Evolutionary conservation across 2,888 invertebrate genomes (phyloP).

Genomic region (Saturnia pavonia): DNA sequence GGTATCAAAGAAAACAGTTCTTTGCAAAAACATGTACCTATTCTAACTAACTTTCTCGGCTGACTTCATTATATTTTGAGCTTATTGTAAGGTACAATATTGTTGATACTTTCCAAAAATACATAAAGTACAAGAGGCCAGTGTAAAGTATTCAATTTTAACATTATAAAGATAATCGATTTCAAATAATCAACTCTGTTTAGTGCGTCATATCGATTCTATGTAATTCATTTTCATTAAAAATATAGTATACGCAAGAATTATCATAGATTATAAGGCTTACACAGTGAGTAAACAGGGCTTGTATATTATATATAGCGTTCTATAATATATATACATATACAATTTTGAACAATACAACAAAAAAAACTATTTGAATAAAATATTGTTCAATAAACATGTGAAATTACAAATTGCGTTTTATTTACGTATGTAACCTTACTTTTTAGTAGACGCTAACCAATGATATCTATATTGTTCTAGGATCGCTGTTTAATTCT

Average conservation of each 20-base stretch:
- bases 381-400: slow-evolving; percentile 78
- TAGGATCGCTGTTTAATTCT: too few relatives aligned
- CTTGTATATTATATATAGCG: slow-evolving; percentile 77
- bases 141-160: too few relatives aligned
- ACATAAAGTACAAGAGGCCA: too few relatives aligned
- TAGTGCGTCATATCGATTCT: not conserved
- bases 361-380: slow-evolving; percentile 67
- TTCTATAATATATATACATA: slow-evolving; percentile 74
- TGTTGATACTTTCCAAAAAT: too few relatives aligned
- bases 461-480: too few relatives aligned
- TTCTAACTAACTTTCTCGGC: too few relatives aligned
- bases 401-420: slow-evolving; percentile 57
- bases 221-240: slow-evolving; percentile 17
- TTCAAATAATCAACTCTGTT: not conserved
- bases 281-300: slow-evolving; percentile 78
- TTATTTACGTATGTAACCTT: slow-evolving; percentile 40
- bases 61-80: too few relatives aligned
- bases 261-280: slow-evolving; percentile 65
- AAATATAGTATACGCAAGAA: slow-evolving; percentile 42
- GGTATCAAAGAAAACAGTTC: too few relatives aligned
- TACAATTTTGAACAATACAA: slow-evolving; percentile 77
- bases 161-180: too few relatives aligned
- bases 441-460: not conserved
- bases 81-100: too few relatives aligned
- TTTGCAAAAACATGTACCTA: too few relatives aligned